Base-by-base conservation (phyloP, 23 tunicate genomes). In the Styela clava region DNA sequence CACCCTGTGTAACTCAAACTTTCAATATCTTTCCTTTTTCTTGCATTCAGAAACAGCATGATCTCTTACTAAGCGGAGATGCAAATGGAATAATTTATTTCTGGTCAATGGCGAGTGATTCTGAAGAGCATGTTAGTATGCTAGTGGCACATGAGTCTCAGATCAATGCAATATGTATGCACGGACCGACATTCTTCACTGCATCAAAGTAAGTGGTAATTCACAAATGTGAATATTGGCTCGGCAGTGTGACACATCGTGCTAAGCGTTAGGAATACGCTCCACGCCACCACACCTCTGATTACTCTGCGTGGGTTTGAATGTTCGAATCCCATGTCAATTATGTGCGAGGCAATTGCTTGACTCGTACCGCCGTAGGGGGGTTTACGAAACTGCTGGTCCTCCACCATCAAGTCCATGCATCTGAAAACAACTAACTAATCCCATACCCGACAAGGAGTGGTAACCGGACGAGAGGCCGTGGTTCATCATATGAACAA, bases 161-260 rank as follows among this genome's bases (percentile, higher is more conserved):
- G 30, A 91, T 91, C 74, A 82, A 82, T 69, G 79, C 85, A 5
- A 86, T 91, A 1, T 78, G 63, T 5, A 69, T 91, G 76, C 71
- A 64, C 73, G 84, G 77, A 26, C 69, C 83, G 35, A 68, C 85
- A 28, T 69, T 91, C 35, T 91, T 86, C 74, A 86, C 91, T 24
- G 97, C 97, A 29, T 91, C 97, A 2, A 69, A 73, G 97, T 91
- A 44, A 83, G 93, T 61, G 2, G 56, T n/a, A n/a, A n/a, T n/a
- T n/a, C 28, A 23, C 16, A 23, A 16, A n/a, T 23, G 16, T 68
- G 73, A 23, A n/a, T n/a, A n/a, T n/a, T n/a, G n/a, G n/a, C n/a
- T n/a, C n/a, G n/a, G n/a, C n/a, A n/a, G n/a, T n/a, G n/a, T n/a
- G n/a, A n/a, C n/a, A n/a, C n/a, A n/a, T n/a, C n/a, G n/a, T n/a